phyloP scores from a whole-genome alignment of 2,113 vertebrate genomes.

The Phodopus roborovskii region DNA sequence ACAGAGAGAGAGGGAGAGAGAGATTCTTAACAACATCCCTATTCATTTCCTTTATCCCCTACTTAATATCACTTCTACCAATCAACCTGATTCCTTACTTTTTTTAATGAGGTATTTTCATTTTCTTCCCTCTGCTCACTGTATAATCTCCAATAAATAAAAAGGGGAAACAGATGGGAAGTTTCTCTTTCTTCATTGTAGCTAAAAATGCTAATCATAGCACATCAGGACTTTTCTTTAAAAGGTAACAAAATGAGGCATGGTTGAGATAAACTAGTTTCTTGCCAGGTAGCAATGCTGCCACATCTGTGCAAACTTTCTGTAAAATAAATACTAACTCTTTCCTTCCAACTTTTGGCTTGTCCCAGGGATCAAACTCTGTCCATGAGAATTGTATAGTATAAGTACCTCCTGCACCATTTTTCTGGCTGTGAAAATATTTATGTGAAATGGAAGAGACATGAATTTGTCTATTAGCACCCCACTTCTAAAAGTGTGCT shows the following conservation, averaged over 20 bases:
- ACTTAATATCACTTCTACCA: not conserved
- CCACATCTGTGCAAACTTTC: not conserved
- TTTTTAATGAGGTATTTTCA: conserved; percentile 15
- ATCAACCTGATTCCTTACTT: not conserved
- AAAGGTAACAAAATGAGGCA: not conserved
- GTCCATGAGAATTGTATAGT: no score
- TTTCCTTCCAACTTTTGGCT: not conserved
- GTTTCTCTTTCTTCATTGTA: conserved; percentile 44
- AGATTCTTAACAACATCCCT: conserved; percentile 21
- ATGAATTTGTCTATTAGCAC: not conserved
- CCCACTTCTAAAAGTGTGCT: not conserved
- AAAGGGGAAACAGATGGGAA: conserved; percentile 55
- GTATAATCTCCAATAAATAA: conserved; percentile 56
- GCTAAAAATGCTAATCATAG: conserved; percentile 72
- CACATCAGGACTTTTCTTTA: not conserved
- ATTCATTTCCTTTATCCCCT: not conserved
- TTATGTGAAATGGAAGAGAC: conserved; percentile 2
- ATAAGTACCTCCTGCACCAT: no score
- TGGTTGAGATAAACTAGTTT: conserved; percentile 5
- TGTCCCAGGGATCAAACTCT: not conserved
- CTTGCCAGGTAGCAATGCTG: not conserved
- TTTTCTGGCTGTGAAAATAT: not conserved
- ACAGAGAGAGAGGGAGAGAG: no score
- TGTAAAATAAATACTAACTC: not conserved
- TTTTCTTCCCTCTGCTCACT: not conserved